Evolutionary conservation across 2,113 vertebrate species (phyloP).

Genomic region (Mystacornis crossleyi): DNA sequence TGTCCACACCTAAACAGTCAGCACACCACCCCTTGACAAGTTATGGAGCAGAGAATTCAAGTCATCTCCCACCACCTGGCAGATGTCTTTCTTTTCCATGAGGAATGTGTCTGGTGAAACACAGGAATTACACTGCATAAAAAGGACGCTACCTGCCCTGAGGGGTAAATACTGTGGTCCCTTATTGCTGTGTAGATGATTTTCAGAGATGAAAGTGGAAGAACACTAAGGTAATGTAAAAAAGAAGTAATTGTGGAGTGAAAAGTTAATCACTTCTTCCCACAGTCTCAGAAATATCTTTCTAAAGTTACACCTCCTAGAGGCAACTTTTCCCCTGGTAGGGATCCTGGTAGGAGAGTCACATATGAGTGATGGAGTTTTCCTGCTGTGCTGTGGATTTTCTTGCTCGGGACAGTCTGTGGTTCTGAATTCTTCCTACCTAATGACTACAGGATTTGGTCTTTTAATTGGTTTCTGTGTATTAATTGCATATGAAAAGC

Average conservation of each 20-base stretch:
- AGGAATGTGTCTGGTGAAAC: neutral
- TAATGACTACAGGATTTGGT: slow-evolving; percentile 16
- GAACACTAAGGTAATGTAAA: neutral
- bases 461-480: slow-evolving; percentile 60
- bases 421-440: slow-evolving; percentile 20
- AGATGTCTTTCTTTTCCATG: neutral
- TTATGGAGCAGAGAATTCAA: neutral
- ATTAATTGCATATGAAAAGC: slow-evolving; percentile 53
- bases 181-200: neutral
- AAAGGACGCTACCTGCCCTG: neutral
- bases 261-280: slow-evolving; percentile 25
- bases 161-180: slow-evolving; percentile 33
- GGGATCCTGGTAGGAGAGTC: neutral
- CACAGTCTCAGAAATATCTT: neutral
- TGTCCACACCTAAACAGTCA: neutral
- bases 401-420: neutral
- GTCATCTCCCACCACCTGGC: neutral
- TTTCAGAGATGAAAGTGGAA: neutral
- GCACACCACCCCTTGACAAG: neutral
- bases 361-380: neutral
- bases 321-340: neutral
- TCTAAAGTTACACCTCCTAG: slow-evolving; percentile 3
- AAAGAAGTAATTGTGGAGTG: neutral
- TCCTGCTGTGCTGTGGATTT: slow-evolving; percentile 24
- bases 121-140: neutral